Base-by-base conservation (phyloP, 2,797 vertebrate genomes). In the Fistularia commersonii region DNA sequence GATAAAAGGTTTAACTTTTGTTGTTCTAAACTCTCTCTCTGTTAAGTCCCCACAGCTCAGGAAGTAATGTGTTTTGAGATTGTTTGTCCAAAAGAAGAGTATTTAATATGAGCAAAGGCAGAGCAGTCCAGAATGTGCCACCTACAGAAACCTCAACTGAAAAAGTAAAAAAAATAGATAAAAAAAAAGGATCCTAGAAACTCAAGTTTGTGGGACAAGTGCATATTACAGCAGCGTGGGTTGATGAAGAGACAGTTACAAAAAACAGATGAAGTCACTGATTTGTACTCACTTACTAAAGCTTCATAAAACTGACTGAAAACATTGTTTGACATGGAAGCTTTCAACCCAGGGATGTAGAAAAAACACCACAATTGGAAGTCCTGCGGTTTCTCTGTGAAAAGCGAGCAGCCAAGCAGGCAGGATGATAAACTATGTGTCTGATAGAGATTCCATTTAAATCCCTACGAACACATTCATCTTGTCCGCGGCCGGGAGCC, bases 281-380 rank as follows among this genome's bases (percentile, higher is more conserved):
- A 71, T 74, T 79, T 69, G 52, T 50, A 40, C 53, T 63, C 69
- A 69, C 9, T 69, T 74, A 54, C 51, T 0, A 8, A 57, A 45
- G 53, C 64, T 67, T 57, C 64, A 60, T 80, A 72, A 79, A 85
- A 61, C 48, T 56, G 69, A 77, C 64, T 33, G 67, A 70, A 77
- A 66, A 79, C 73, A 69, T 76, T 31, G 48, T 8, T 8, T 68
- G 80, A 80, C 81, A 77, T 79, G 81, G 75, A 85, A 82, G 79
- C 47, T 53, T 65, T 80, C 63, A 62, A 78, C 61, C 57, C 31
- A 41, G 59, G 66, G 54, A 47, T 57, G 47, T 70, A 66, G 62
- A 71, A 45, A 52, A 60, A 59, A 35, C 49, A 41, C 66, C 67
- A 67, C 70, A 77, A 67, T 64, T 62, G 54, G n/a, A 69, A 80